phyloP scores from a whole-genome alignment of 2,113 vertebrate genomes.

The Pterophyllum scalare region DNA sequence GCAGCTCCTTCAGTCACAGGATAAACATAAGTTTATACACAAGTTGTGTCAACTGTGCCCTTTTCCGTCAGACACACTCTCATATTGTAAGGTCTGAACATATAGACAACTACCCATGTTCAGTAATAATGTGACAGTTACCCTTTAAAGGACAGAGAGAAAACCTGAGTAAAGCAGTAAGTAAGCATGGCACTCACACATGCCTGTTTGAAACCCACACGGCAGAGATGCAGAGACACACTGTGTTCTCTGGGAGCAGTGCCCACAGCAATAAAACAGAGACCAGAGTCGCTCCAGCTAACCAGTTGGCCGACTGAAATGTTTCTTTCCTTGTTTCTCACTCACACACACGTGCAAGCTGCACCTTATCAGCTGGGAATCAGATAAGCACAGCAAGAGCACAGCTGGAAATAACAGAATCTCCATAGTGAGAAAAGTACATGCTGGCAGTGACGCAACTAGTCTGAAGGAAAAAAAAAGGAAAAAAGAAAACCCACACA shows the following conservation, averaged over 20 bases:
- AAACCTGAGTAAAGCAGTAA: neutral
- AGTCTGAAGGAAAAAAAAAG: neutral
- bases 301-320: constrained; percentile 54
- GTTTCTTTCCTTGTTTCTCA: constrained; percentile 19
- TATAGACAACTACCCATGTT: no score
- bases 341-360: neutral
- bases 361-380: constrained; percentile 56
- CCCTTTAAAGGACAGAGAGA: constrained; percentile 19
- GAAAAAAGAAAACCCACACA: neutral
- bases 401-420: constrained; percentile 62
- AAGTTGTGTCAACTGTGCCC: no score
- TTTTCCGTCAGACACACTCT: no score
- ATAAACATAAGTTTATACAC: no score
- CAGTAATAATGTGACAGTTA: neutral
- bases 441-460: constrained; percentile 41
- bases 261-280: constrained; percentile 62
- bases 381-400: constrained; percentile 45
- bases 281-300: constrained; percentile 36
- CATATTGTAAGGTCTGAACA: neutral
- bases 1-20: no score
- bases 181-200: constrained; percentile 24
- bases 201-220: constrained; percentile 4
- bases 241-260: constrained; percentile 40
- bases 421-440: constrained; percentile 36
- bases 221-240: constrained; percentile 3